These are phyloP conservation scores for Aphis gossypii DNA, from an alignment of 1,140 invertebrate genomes.

Conservation along the genomic window DNA sequence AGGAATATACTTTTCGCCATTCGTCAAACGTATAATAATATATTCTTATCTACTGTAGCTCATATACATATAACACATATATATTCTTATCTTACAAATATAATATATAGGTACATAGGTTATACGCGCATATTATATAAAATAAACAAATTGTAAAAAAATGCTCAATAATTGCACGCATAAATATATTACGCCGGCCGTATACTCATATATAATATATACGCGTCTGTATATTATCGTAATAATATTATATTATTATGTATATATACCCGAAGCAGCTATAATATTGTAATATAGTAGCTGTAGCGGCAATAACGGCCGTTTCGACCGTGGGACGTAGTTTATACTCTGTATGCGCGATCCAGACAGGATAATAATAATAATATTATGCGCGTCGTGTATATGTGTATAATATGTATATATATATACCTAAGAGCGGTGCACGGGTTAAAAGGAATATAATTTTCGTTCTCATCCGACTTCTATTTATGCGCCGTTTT, in stretches of 20 bases:
- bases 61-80: background rate
- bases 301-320: background rate
- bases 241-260: background rate
- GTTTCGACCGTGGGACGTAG: conserved; percentile 13
- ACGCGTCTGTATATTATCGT: background rate
- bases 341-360: background rate
- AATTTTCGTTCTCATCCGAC: conserved; percentile 16
- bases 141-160: conserved; percentile 19
- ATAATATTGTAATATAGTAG: conserved; percentile 16
- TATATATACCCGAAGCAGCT: background rate
- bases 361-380: conserved; percentile 14
- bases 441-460: background rate
- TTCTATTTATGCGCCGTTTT: conserved; percentile 2
- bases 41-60: background rate
- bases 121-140: background rate
- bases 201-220: background rate
- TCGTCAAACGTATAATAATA: background rate
- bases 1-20: background rate
- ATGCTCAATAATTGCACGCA: background rate
- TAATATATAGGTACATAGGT: background rate
- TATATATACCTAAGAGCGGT: background rate
- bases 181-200: background rate
- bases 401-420: background rate
- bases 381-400: background rate
- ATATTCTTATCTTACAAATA: background rate